These are phyloP conservation scores for Myrmecobius fasciatus DNA, from an alignment of 2,113 vertebrate species.

Conservation along the genomic window DNA sequence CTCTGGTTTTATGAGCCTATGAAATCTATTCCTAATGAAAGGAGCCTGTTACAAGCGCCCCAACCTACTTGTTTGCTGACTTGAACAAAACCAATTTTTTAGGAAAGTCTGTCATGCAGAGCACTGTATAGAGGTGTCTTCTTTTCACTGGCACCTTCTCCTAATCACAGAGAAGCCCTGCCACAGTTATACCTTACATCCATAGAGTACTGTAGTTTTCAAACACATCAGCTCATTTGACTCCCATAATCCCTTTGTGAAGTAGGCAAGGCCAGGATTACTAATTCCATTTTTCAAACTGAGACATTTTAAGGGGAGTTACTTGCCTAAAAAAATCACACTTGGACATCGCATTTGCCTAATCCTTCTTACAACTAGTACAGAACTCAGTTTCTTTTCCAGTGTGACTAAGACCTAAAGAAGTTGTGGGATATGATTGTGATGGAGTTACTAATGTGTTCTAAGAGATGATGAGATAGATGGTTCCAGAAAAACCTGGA, in stretches of 20 bases:
- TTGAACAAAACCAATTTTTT: background rate
- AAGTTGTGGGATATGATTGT: no score
- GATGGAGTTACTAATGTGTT: no score
- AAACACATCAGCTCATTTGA: background rate
- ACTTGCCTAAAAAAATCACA: background rate
- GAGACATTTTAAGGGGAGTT: background rate
- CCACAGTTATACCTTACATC: background rate
- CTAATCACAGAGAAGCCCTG: background rate
- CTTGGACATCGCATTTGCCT: background rate
- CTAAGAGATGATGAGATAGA: no score
- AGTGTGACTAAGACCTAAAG: background rate
- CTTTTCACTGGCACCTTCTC: no score
- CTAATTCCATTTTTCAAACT: background rate
- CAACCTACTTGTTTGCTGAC: background rate
- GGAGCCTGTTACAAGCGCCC: background rate
- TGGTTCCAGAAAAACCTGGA: no score
- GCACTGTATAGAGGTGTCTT: no score
- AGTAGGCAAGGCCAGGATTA: no score
- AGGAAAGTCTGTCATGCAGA: background rate
- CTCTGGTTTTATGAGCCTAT: background rate
- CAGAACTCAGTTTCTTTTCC: background rate
- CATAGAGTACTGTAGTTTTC: background rate
- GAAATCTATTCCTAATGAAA: background rate
- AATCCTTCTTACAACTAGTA: background rate
- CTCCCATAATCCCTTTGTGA: no score